Conservation (phyloP, 2,113 vertebrate genomes). For the Lepisosteus osseus region DNA sequence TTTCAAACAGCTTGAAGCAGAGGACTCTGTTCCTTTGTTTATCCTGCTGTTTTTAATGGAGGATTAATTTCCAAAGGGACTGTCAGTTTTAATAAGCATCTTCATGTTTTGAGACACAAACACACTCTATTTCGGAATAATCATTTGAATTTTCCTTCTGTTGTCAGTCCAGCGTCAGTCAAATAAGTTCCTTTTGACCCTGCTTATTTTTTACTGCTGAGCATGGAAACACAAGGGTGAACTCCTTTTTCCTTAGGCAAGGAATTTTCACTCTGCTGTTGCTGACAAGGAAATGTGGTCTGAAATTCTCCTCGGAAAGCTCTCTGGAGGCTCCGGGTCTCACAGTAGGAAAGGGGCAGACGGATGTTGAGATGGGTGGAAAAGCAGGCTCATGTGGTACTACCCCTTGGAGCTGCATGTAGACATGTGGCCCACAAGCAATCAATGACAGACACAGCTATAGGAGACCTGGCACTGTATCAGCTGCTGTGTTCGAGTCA, state of each 20-base stretch:
- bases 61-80: too few relatives aligned
- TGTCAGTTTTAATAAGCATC: too few relatives aligned
- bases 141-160: not conserved
- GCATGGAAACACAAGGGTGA: not conserved
- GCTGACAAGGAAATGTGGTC: not conserved
- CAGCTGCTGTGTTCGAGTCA: not conserved
- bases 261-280: too few relatives aligned
- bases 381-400: not conserved
- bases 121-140: not conserved
- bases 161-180: not conserved
- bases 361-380: not conserved
- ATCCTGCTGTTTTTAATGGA: not conserved
- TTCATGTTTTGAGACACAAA: not conserved
- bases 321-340: not conserved
- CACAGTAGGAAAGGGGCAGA: not conserved
- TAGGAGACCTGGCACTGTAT: too few relatives aligned
- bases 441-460: not conserved
- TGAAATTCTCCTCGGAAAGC: not conserved
- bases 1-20: not conserved
- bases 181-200: not conserved
- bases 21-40: not conserved
- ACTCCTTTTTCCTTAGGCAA: not conserved
- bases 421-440: not conserved
- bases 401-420: not conserved
- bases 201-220: slow-evolving; percentile 6